phyloP scores from a whole-genome alignment of 2,888 invertebrate genomes.

The Blera fallax region DNA sequence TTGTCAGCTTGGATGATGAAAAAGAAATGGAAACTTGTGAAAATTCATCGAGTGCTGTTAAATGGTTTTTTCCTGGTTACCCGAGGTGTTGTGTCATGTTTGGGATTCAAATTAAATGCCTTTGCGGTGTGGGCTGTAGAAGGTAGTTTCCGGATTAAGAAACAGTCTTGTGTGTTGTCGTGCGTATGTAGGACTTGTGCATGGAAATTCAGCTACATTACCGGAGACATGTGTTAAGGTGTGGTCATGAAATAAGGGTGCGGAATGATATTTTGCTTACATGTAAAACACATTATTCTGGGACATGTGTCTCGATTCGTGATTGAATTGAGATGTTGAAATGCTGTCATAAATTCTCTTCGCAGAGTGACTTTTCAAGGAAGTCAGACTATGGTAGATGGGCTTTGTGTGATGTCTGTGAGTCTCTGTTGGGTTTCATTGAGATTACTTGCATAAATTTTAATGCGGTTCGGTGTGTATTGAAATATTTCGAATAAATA shows the following conservation, averaged over 20 bases:
- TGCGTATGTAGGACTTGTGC: constrained; percentile 29
- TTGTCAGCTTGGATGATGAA: constrained; percentile 33
- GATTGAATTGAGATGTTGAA: constrained; percentile 16
- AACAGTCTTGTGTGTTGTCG: neutral
- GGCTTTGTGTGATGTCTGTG: neutral
- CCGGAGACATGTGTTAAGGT: constrained; percentile 41
- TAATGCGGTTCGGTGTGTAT: neutral
- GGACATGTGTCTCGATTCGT: constrained; percentile 31
- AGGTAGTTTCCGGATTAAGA: constrained; percentile 42
- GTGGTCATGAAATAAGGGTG: constrained; percentile 49
- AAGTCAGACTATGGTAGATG: neutral
- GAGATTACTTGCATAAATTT: constrained; percentile 5
- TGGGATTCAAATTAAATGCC: neutral
- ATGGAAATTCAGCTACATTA: constrained; percentile 12
- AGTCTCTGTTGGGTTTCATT: neutral
- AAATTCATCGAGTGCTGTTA: constrained; percentile 22
- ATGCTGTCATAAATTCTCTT: constrained; percentile 15
- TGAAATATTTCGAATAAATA: too few species aligned
- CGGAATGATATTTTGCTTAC: constrained; percentile 22
- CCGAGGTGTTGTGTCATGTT: neutral
- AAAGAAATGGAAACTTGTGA: constrained; percentile 55
- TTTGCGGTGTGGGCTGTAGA: constrained; percentile 14
- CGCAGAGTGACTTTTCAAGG: neutral
- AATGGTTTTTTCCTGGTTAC: constrained; percentile 29
- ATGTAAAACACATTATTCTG: constrained; percentile 25